Evolutionary conservation across 2,797 vertebrate genomes (phyloP).

Genomic region (Acanthornis magna): DNA sequence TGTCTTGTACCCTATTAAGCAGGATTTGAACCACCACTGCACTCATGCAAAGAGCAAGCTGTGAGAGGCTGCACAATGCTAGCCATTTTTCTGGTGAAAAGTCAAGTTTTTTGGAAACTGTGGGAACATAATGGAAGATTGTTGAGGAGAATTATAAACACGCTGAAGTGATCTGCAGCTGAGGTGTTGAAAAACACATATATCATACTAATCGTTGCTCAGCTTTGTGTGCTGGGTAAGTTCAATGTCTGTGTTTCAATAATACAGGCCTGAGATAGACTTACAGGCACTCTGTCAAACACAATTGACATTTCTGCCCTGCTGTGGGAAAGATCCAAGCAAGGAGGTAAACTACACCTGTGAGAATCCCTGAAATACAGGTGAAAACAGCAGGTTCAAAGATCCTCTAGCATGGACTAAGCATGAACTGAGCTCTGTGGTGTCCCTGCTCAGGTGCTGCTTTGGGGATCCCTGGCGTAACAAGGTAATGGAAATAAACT

Average conservation of each 20-base stretch:
- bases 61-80: background rate
- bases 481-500: background rate
- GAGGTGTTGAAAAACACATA: background rate
- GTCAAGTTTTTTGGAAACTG: background rate
- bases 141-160: background rate
- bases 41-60: background rate
- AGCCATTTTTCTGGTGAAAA: background rate
- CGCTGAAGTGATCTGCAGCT: background rate
- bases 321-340: background rate
- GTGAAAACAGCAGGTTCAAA: background rate
- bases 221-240: background rate
- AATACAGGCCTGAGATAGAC: background rate
- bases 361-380: background rate
- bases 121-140: background rate
- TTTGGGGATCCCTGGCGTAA: background rate
- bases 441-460: background rate
- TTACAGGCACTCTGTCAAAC: accelerated
- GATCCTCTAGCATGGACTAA: background rate
- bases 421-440: background rate
- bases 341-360: background rate
- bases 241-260: background rate
- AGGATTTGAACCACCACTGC: background rate
- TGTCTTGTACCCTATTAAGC: background rate
- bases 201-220: background rate
- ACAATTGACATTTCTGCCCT: background rate